Conservation (phyloP, 2,113 vertebrate genomes). For the Indri indri region DNA sequence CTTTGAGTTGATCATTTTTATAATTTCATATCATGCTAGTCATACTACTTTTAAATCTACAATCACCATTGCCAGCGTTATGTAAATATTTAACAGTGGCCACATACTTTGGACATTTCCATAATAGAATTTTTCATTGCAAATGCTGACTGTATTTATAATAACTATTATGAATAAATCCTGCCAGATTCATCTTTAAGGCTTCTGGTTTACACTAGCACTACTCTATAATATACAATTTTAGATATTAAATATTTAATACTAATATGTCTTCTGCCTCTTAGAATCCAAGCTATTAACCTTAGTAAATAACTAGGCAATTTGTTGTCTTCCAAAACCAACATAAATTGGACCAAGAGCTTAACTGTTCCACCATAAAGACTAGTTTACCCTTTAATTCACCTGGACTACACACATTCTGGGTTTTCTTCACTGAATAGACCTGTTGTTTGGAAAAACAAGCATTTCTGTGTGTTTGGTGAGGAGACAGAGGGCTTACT, state of each 20-base stretch:
- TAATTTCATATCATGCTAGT: conserved; percentile 13
- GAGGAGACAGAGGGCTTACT: not conserved
- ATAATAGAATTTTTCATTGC: conserved; percentile 23
- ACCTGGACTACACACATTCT: not conserved
- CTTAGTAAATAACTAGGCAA: not conserved
- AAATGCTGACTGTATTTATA: conserved; percentile 23
- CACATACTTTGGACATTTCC: conserved; percentile 7
- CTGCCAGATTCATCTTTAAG: conserved; percentile 36
- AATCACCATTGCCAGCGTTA: not conserved
- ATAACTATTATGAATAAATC: conserved; percentile 12
- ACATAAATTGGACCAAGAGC: not conserved
- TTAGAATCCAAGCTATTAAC: conserved; percentile 6
- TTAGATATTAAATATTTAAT: conserved; percentile 59
- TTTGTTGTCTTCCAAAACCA: conserved; percentile 6
- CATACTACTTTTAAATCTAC: conserved; percentile 28
- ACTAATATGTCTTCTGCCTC: conserved; percentile 41
- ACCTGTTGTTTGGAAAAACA: not conserved
- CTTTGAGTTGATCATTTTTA: not conserved
- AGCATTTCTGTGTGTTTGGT: conserved; percentile 21
- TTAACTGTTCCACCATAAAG: not conserved
- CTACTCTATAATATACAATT: conserved; percentile 34
- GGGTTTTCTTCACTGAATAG: not conserved
- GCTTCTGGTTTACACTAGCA: not conserved
- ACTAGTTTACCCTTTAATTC: conserved; percentile 1
- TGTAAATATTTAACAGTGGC: conserved; percentile 9